Base-by-base conservation (phyloP, 30 jellyfish, hydroid and myxozoan genomes). In the Hydra vulgaris region DNA sequence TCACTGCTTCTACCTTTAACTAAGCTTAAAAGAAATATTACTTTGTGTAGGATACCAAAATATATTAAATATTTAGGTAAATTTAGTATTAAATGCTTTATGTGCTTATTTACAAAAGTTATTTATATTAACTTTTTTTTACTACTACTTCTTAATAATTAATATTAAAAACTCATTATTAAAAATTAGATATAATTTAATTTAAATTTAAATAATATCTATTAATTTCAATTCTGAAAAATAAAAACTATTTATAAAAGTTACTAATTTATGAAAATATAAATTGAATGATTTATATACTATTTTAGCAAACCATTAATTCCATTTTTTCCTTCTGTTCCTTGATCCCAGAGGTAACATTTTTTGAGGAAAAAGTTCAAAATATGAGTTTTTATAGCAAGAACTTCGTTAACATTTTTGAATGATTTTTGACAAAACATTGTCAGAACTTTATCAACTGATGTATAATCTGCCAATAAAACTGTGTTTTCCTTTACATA, bases 391-490 rank as follows among this genome's bases (percentile, higher is more conserved):
- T 91, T 91, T 82, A 91, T 71, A 0, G 98, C 85, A 79, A 87
- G 79, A 15, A 91, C 85, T 53, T 91, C 98, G 54, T 86, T 91
- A 7, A 87, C 77, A 8, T 91, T 92, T 55, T 91, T 85, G 87
- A 53, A 91, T 0, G 88, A 81, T 71, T 77, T 75, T 25, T 83
- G 94, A 52, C 96, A 74, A 22, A 81, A 83, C 15, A 81, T 66
- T 26, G 81, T 95, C 15, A 91, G 80, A 0, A 86, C 88, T 25
- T 79, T 74, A 71, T 72, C 66, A 0, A 91, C 92, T 26, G 79
- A 79, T 23, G 77, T 53, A 15, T 82, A 40, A 16, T 80, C 84
- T 17, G 77, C 84, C 61, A 91, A 72, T 82, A 91, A 70, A 16
- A 75, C 84, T 18, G 74, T 54, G 72, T 91, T 78, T 17, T 83